Evolutionary conservation across 2,113 vertebrate species (phyloP), one percentile per base, ranked within the genome.

Genomic region (Caracal caracal): DNA sequence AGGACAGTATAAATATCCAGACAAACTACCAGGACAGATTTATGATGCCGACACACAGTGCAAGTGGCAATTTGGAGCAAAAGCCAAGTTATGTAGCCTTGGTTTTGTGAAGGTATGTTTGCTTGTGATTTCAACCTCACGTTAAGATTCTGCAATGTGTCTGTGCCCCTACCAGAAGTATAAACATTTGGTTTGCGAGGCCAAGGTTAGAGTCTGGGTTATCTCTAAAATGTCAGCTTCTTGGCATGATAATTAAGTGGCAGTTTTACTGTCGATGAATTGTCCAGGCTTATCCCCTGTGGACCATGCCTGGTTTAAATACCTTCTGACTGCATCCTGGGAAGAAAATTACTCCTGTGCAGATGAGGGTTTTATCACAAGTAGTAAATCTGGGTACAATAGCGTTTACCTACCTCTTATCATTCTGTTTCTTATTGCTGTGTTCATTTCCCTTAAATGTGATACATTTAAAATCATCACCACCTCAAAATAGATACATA

Each of bases 31-130:
- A 0, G 99, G 99, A 53, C 99, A 99, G 99, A 99, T 99, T 93
- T 99, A 99, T 11, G 99, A 99, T 61, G 99, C 99, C 1, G 99
- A 99, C 98, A 99, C 99, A 5, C 99, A 99, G 98, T 99, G 99
- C 99, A 99, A 99, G 98, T 99, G 99, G 99, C 99, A 99, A 97
- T 99, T 99, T 98, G 99, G 99, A 98, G 99, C 99, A 92, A 99
- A 99, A 98, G 99, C 99, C 95, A 99, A 99, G 98, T 98, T 99
- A 1, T 99, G 99, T 98, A 99, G 99, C 97, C 99, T 99, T 96
- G 99, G 99, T 97, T 99, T 99, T 98, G 99, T 99, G 20, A 99
- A 99, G 99, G 99, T 99, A 99, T 97, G 97, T 96, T 51, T 83
- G 96, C 93, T 84, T 81, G 65, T 68, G 79, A 94, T 94, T 90